Conservation (phyloP, 2,113 vertebrate species). For the Cyphomyrus discorhynchus region DNA sequence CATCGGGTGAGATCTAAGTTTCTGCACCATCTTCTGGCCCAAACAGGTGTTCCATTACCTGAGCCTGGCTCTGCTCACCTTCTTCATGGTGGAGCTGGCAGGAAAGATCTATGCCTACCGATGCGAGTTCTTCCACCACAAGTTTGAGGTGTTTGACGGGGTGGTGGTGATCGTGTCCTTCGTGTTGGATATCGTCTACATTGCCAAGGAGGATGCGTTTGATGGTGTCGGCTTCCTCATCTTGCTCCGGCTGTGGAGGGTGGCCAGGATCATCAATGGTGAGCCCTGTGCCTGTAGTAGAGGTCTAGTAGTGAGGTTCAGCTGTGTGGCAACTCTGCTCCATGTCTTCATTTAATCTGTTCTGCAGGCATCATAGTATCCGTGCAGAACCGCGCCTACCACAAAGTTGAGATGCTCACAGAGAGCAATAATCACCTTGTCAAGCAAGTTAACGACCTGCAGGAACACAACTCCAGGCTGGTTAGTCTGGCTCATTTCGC, state of each 20-base stretch:
- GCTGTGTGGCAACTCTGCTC: neutral
- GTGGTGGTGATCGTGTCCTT: constrained; percentile 81
- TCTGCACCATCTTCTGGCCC: neutral
- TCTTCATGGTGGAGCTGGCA: constrained; percentile 82
- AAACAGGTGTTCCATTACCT: constrained; percentile 83
- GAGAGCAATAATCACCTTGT: constrained; percentile 74
- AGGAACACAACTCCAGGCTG: constrained; percentile 68
- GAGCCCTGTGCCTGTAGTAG: neutral
- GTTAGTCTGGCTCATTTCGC: constrained; percentile 49
- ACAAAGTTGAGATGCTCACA: constrained; percentile 73
- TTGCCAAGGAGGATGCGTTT: constrained; percentile 75
- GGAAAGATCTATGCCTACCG: constrained; percentile 78
- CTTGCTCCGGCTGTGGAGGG: constrained; percentile 87
- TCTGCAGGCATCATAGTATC: constrained; percentile 80
- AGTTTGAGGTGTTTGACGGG: constrained; percentile 88
- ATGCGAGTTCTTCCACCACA: constrained; percentile 86
- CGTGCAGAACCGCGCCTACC: constrained; percentile 77
- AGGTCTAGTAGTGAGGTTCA: neutral
- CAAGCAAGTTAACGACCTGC: constrained; percentile 70
- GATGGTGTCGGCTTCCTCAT: constrained; percentile 82
- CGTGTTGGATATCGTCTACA: constrained; percentile 70
- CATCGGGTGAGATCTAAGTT: neutral
- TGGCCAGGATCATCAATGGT: constrained; percentile 93
- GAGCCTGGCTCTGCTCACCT: constrained; percentile 76
- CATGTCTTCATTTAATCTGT: neutral